Conservation (phyloP, 1,140 invertebrate species). For the Drosophila tristis region DNA sequence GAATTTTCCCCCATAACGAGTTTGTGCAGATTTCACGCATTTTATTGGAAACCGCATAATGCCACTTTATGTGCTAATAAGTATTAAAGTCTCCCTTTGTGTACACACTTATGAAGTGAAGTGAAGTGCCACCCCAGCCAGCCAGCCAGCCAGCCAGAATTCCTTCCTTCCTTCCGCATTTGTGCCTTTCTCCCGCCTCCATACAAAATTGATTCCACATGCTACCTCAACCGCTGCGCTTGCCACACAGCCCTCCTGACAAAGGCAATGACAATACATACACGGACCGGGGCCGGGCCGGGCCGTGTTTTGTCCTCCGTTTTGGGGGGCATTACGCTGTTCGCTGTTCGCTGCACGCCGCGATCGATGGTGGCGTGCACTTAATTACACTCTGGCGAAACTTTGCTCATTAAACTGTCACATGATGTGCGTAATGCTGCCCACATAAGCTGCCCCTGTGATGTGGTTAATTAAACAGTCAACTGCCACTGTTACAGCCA, state of each 20-base stretch:
- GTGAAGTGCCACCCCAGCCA: not conserved
- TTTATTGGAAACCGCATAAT: conserved; percentile 64
- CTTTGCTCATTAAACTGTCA: conserved; percentile 78
- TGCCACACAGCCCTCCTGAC: too few species aligned
- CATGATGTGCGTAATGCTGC: conserved; percentile 48
- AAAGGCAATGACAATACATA: too few species aligned
- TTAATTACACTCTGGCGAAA: conserved; percentile 68
- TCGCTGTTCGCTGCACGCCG: not conserved
- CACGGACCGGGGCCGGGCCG: too few species aligned
- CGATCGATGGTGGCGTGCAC: conserved; percentile 50
- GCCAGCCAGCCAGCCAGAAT: not conserved
- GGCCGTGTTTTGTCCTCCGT: conserved; percentile 6
- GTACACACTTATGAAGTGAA: not conserved
- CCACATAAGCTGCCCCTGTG: conserved; percentile 42
- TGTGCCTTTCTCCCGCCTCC: not conserved
- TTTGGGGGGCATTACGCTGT: not conserved
- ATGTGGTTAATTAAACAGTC: conserved; percentile 63
- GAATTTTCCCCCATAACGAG: conserved; percentile 60
- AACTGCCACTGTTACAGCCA: conserved; percentile 33
- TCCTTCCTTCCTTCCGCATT: not conserved
- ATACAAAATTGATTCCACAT: conserved; percentile 33
- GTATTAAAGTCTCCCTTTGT: conserved; percentile 61
- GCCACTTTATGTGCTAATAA: conserved; percentile 65
- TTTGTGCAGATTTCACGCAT: conserved; percentile 61
- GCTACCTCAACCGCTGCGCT: too few species aligned